These are phyloP conservation scores for Pygoscelis adeliae DNA, from an alignment of 2,113 vertebrate genomes.

Conservation along the genomic window DNA sequence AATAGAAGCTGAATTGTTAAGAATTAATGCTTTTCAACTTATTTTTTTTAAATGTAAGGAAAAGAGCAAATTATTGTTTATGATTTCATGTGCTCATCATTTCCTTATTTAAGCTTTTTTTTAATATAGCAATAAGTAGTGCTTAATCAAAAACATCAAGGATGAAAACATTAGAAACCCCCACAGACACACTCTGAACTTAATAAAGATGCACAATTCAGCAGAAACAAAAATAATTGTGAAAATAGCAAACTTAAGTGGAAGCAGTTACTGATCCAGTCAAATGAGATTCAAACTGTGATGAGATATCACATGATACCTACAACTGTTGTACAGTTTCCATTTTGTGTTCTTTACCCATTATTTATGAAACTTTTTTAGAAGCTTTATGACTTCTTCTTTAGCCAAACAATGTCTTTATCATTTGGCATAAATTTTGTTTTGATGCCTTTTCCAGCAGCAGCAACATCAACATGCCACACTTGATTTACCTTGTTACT, in stretches of 20 bases:
- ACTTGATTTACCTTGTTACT: not conserved
- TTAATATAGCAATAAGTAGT: not conserved
- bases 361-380: not conserved
- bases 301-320: not conserved
- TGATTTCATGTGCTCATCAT: not conserved
- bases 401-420: not conserved
- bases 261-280: not conserved
- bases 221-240: not conserved
- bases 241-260: not conserved
- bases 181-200: not conserved
- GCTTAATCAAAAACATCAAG: not conserved
- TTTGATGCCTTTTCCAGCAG: not conserved
- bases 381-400: not conserved
- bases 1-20: not conserved
- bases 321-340: not conserved
- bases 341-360: not conserved
- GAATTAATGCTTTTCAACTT: not conserved
- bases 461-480: not conserved
- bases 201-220: not conserved
- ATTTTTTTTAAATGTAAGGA: not conserved
- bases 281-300: not conserved
- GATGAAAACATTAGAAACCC: not conserved
- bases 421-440: not conserved
- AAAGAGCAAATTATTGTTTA: not conserved
- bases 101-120: not conserved